A percentile compares a stretch with the other conserved stretches of the same genome.
Evolutionary conservation across 2,888 invertebrate species (phyloP).

Genomic region (Euzetes globulus): DNA sequence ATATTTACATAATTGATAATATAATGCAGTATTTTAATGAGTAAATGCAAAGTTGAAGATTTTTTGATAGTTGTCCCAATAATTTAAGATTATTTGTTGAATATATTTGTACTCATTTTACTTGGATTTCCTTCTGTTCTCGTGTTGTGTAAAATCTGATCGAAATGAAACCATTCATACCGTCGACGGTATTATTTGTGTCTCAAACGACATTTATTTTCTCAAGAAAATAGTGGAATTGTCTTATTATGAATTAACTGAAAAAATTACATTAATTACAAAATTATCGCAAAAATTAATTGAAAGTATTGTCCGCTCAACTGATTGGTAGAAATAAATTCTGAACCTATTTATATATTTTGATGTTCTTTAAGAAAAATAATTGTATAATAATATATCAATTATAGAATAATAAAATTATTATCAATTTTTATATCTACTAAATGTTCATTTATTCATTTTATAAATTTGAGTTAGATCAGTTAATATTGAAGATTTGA

Average conservation of each 20-base stretch:
- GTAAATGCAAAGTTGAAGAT: slow-evolving; percentile 11
- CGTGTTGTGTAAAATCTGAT: neutral
- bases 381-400: slow-evolving; percentile 16
- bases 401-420: slow-evolving; percentile 3
- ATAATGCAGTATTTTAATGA: no score
- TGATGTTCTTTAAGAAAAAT: slow-evolving; percentile 10
- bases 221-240: no score
- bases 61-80: slow-evolving; percentile 12
- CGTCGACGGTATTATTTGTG: neutral
- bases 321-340: neutral
- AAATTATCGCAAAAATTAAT: neutral
- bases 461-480: no score
- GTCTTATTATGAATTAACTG: neutral
- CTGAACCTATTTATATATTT: slow-evolving; percentile 1
- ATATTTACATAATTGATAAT: slow-evolving; percentile 6
- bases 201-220: slow-evolving; percentile 6
- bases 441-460: no score
- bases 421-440: slow-evolving; percentile 10
- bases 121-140: neutral
- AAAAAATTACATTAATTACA: neutral
- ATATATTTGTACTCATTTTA: slow-evolving; percentile 17
- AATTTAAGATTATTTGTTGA: slow-evolving; percentile 18
- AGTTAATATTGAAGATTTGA: no score
- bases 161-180: neutral
- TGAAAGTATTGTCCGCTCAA: slow-evolving; percentile 13